Conservation (phyloP, 2,888 invertebrate genomes). For the Chaetoderma sp. region DNA sequence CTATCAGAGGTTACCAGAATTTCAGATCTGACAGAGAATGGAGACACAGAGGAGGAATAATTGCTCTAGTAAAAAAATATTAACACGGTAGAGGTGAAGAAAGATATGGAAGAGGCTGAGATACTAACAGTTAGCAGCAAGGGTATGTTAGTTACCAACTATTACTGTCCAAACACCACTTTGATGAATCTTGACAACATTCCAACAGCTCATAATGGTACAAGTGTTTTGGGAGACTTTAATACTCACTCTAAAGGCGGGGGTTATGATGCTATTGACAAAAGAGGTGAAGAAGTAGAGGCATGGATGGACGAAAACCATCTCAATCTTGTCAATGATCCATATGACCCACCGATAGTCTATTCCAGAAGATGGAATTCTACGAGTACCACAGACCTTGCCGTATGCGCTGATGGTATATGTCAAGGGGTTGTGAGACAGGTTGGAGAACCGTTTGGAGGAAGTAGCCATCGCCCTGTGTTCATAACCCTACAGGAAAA, state of each 20-base stretch:
- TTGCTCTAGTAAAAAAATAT: constrained; percentile 31
- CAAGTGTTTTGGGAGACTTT: constrained; percentile 21
- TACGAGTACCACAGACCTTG: constrained; percentile 23
- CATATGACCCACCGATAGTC: constrained; percentile 17
- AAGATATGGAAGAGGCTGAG: constrained; percentile 14
- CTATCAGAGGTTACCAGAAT: constrained; percentile 24
- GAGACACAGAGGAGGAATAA: constrained; percentile 26
- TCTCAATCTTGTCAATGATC: constrained; percentile 23
- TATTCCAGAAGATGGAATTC: constrained; percentile 23
- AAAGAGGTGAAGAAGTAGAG: constrained; percentile 26
- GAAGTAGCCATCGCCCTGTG: constrained; percentile 12
- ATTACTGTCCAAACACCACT: constrained; percentile 25
- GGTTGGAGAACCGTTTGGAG: constrained; percentile 7
- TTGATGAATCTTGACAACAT: constrained; percentile 28
- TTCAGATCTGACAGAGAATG: constrained; percentile 22
- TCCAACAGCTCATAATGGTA: constrained; percentile 15
- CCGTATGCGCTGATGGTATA: constrained; percentile 20
- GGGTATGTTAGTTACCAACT: no score
- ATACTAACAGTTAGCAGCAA: no score
- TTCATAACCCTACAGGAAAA: background rate
- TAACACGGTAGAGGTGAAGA: constrained; percentile 17
- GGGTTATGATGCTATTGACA: constrained; percentile 30
- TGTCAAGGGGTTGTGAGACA: background rate
- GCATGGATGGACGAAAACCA: constrained; percentile 30
- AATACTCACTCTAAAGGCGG: constrained; percentile 33